Conservation (phyloP, 2,797 vertebrate species). For the Buphagus erythrorhynchus region DNA sequence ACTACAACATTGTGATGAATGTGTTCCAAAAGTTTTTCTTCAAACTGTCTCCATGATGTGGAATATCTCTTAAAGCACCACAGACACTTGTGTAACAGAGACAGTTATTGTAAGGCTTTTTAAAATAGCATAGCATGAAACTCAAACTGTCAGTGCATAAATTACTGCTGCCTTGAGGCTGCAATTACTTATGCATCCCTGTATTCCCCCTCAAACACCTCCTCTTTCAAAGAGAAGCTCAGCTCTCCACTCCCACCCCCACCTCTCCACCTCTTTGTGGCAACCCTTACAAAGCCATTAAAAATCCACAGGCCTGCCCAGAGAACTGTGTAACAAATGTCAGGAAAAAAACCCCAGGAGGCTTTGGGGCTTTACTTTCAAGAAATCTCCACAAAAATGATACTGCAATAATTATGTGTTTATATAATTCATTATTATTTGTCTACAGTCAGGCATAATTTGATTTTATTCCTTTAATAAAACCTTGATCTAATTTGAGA, state of each 20-base stretch:
- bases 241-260: not conserved
- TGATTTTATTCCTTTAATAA: constrained; percentile 57
- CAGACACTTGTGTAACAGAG: not conserved
- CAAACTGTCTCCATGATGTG: not conserved
- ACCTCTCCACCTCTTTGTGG: not conserved
- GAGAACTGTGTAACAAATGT: not conserved
- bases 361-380: not conserved
- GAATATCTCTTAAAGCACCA: not conserved
- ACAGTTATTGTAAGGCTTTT: not conserved
- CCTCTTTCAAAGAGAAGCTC: not conserved
- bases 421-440: not conserved
- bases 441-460: not conserved
- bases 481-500: constrained; percentile 51
- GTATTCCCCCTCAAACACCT: not conserved
- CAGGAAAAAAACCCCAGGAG: not conserved
- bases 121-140: constrained; percentile 57
- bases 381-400: not conserved
- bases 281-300: not conserved
- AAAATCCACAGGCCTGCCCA: not conserved
- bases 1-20: not conserved
- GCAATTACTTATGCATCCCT: constrained; percentile 31
- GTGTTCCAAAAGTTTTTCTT: not conserved
- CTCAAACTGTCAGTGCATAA: constrained; percentile 56
- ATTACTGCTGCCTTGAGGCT: constrained; percentile 55
- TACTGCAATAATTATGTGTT: not conserved